Conservation (phyloP, 2,888 invertebrate genomes). For the Meteorus cinctellus region DNA sequence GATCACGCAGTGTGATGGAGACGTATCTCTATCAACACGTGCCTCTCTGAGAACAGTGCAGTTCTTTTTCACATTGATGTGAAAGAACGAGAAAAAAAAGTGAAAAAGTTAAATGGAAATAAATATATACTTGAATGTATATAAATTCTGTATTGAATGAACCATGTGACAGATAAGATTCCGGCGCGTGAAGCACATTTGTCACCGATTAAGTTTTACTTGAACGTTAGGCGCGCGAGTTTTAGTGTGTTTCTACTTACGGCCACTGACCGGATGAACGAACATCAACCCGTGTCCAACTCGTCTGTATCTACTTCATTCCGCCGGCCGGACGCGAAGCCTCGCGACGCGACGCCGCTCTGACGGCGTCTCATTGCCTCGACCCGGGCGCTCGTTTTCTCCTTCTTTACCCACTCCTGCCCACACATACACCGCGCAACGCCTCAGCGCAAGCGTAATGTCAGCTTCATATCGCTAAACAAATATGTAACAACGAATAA, state of each 20-base stretch:
- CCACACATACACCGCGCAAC: constrained; percentile 34
- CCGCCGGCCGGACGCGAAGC: constrained; percentile 57
- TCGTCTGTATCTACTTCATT: constrained; percentile 24
- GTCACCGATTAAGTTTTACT: constrained; percentile 1
- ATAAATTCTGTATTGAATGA: too few relatives aligned
- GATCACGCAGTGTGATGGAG: background rate
- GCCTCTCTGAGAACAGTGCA: background rate
- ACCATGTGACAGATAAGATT: too few relatives aligned
- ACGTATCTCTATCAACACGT: background rate
- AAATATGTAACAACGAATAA: constrained; percentile 1
- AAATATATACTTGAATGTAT: too few relatives aligned
- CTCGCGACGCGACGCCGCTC: constrained; percentile 65
- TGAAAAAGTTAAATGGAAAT: background rate
- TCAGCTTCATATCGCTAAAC: background rate
- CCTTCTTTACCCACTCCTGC: constrained; percentile 41
- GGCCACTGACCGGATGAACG: constrained; percentile 40
- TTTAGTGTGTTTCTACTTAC: constrained; percentile 13
- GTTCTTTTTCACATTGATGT: background rate
- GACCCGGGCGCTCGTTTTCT: constrained; percentile 65
- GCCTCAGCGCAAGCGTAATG: constrained; percentile 49
- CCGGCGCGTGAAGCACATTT: background rate
- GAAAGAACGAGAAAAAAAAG: background rate
- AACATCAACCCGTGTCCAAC: constrained; percentile 21
- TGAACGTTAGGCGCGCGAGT: background rate
- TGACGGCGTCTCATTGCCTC: constrained; percentile 63